These are phyloP conservation scores for Paramuricea clavata DNA, from an alignment of 92 coral and sea anemone species.

Conservation along the genomic window DNA sequence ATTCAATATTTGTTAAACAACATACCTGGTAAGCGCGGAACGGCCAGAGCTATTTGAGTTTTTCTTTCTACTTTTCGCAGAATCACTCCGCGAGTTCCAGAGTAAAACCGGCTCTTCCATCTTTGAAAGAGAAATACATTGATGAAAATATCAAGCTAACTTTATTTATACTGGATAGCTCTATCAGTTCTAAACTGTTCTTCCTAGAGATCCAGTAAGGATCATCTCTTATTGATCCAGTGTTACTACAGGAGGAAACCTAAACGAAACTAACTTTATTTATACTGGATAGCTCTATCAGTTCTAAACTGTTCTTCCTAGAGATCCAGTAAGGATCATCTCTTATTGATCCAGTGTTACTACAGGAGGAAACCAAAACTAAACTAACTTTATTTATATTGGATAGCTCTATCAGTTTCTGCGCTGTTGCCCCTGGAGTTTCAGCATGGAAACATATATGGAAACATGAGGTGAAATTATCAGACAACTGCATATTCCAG, in stretches of 20 bases:
- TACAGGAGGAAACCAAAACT: too few species aligned
- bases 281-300: too few species aligned
- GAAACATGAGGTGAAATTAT: too few species aligned
- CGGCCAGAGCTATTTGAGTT: neutral
- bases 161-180: neutral
- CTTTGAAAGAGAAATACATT: constrained; percentile 40
- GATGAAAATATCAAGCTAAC: neutral
- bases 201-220: neutral
- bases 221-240: too few species aligned
- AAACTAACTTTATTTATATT: neutral
- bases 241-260: too few species aligned
- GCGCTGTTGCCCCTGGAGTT: neutral
- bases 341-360: too few species aligned
- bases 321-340: too few species aligned
- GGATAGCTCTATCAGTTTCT: neutral
- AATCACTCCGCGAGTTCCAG: constrained; percentile 76
- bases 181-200: neutral
- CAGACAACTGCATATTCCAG: too few species aligned
- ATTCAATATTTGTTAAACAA: too few species aligned
- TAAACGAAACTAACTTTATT: too few species aligned
- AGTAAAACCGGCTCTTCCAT: constrained; percentile 81
- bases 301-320: too few species aligned
- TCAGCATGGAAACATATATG: too few species aligned
- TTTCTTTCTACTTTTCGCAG: constrained; percentile 22
- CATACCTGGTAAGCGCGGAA: constrained; percentile 12